Base-by-base conservation (phyloP, 1,140 invertebrate genomes). In the Sitodiplosis mosellana region DNA sequence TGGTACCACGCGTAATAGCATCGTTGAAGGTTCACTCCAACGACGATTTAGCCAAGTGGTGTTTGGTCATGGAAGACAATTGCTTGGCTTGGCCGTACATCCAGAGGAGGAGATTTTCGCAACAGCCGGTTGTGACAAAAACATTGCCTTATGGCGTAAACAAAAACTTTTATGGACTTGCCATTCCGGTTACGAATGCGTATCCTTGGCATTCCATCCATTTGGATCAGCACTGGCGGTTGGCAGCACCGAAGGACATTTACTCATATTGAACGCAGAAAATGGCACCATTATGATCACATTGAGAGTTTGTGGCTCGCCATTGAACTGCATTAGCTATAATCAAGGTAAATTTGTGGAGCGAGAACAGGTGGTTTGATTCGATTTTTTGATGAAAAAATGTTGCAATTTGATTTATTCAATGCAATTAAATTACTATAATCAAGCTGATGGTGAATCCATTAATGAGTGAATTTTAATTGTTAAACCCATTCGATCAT, bases 21-120 rank as follows among this genome's bases (percentile, higher is more conserved):
- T 97, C 42, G 68, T 95, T 50, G 86, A 92, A 63, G 90, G 90
- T n/a, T 90, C 87, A 1, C 61, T 92, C 22, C 85, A 90, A 55
- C 71, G 88, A 51, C 73, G 87, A 58, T 91, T 94, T 58, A 87
- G 86, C 54, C 87, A 91, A 70, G 77, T 88, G n/a, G 76, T 88
- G 40, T 88, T 87, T 55, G 90, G 91, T 2, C 92, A 97, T 65
- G 80, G 81, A 37, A 79, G 87, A 52, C 87, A 91, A 64, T 66
- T 97, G 12, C 87, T 87, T 79, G 90, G 87, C 6, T 61, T 95
- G 33, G 86, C 89, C 5, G 80, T 83, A 2, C 87, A 92, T 68
- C 88, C 88, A 1, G 81, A 86, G 56, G 87, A 92, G 56, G 86
- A 90, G 61, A 74, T 90, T 52, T 93, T 94, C 61, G 83, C 90